Base-by-base conservation (phyloP, 2,113 vertebrate species). In the Oncorhynchus mykiss region DNA sequence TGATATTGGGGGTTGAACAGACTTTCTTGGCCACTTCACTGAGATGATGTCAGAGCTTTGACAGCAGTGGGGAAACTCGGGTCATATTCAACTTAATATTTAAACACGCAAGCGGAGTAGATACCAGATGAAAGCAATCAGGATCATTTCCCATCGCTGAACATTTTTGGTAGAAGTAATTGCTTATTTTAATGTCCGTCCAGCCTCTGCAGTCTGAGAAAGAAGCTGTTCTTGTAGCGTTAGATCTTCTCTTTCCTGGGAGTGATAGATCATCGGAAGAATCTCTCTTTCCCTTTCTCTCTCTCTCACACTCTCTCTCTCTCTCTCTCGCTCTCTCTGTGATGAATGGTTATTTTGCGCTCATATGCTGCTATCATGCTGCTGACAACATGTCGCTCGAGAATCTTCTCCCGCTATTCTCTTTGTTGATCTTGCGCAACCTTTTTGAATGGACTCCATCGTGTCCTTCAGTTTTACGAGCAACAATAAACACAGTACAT, bases 1-100 rank as follows among this genome's bases (percentile, higher is more conserved):
- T n/a, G 59, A 22, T 22, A 81, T 78, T 5, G 59, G 57, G 78
- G 77, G n/a, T 69, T 16, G n/a, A 60, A 45, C 9, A 24, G 67
- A 16, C n/a, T 77, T 83, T 80, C 51, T 60, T 84, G 77, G 76
- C 72, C 31, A 68, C 27, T 72, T 65, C 25, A 60, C 76, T 49
- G 20, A 74, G 31, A 62, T 64, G 62, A 82, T 80, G 82, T 78
- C 59, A 83, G 59, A 65, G 39, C 80, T 77, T 76, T 67, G 49
- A 73, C 60, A 62, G 29, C 49, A 60, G 34, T 73, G 64, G 67
- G 71, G 69, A 62, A 80, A 78, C 31, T 72, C 62, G 14, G 14
- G 68, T 82, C 76, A 54, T 16, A 34, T n/a, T 34, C 73, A 80
- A 59, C 29, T 81, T 77, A 86, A 83, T 81, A 83, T 83, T 80